Evolutionary conservation across 2,888 invertebrate species (phyloP), one percentile per base, ranked within the genome.

Genomic region (Elegia similella): DNA sequence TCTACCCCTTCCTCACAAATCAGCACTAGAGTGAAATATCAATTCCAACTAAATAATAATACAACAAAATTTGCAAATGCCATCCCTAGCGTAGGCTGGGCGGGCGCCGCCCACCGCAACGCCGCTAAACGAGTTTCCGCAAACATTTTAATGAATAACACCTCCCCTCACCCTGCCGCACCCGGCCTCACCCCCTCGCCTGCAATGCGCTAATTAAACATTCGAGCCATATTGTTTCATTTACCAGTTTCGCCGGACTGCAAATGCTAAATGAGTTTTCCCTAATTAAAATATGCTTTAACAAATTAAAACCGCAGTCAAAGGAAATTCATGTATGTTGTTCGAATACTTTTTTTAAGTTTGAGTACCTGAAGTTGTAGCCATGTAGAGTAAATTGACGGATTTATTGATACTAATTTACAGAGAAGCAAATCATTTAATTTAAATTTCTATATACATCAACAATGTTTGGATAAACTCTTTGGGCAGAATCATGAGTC

Each of bases 91-190:
- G 30, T 61, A 61, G 65, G 73, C 68, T 68, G 76, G 68, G 66
- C 67, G 70, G 55, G 70, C 68, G 74, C 72, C 81, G 82, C 83
- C 86, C 82, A 80, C 88, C 88, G 82, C 88, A 84, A 78, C 77
- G 78, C 78, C 78, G 82, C 85, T 91, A 91, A 91, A 89, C 87
- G 90, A 89, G 90, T 90, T 90, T 88, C 89, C 87, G 83, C 89
- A 88, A 90, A 88, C 91, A 88, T 90, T 90, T 88, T 89, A 91
- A 90, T 91, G 89, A 91, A 90, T 88, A 90, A 88, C 86, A 87
- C 90, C 87, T 80, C 82, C 84, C 76, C 69, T 65, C 63, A 57
- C 61, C 63, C 63, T 63, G 66, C 55, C 53, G 59, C 58, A 15
- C 53, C 58, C 50, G 60, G 61, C 65, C 59, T 66, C 59, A 59